Evolutionary conservation across 2,113 vertebrate species (phyloP), one percentile per base, ranked within the genome.

Genomic region (Cavia aperea): DNA sequence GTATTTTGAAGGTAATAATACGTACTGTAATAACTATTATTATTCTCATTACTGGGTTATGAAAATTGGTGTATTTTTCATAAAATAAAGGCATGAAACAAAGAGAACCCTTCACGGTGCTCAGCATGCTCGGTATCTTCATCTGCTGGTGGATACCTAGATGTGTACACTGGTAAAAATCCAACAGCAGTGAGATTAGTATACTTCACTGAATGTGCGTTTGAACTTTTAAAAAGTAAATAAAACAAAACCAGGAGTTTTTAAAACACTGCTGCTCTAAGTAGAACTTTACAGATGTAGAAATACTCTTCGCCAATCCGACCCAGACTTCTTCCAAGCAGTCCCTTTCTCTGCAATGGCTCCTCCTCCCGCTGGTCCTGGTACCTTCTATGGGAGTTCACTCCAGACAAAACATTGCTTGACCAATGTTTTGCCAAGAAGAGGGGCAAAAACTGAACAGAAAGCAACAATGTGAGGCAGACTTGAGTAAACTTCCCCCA

Each of bases 171-270:
- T 36, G 1, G 12, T 77, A 75, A 81, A 88, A 70, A 43, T 46
- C 92, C 46, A 73, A 36, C 9, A 70, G 36, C 5, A 11, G 18
- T 62, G 39, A 92, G 31, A 92, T 90, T 43, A 46, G 56, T 66
- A n/a, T 5, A 86, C 65, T 84, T 78, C 29, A 81, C 10, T 10
- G 7, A 54, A 46, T 88, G 9, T 39, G 16, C 51, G 16, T 46
- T 90, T 89, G 70, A 86, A 66, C 49, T 94, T 54, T 51, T 72
- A 81, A 49, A 15, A 89, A 89, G 81, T 81, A 54, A 10, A 83
- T 7, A 78, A 90, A 58, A 58, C 56, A 58, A 58, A 58, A 58
- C 56, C 56, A 58, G 54, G 11, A 26, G 3, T 43, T 0, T 24
- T 92, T 54, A 0, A 29, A 88, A 91, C 88, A 15, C 46, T 36